phyloP scores from a whole-genome alignment of 2,113 vertebrate genomes.

The Himantopus leucocephalus region DNA sequence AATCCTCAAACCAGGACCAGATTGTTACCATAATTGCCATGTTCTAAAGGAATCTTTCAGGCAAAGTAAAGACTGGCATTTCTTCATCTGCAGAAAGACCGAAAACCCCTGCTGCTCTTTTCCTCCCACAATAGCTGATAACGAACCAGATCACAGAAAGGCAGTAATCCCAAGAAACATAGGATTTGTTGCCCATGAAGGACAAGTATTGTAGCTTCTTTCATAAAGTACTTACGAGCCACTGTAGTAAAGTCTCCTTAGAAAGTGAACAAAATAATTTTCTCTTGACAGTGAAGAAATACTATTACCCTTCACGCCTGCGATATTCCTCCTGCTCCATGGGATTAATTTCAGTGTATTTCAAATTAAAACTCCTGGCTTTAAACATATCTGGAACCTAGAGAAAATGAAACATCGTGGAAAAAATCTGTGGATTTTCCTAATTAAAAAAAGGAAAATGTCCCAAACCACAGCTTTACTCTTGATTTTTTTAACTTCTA shows the following conservation, averaged over 20 bases:
- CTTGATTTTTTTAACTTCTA: neutral
- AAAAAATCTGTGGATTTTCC: neutral
- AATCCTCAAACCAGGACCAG: neutral
- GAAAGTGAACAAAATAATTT: neutral
- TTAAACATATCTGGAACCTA: conserved; percentile 12
- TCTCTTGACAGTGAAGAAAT: neutral
- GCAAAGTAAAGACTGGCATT: neutral
- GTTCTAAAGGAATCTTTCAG: neutral
- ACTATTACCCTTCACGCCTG: neutral
- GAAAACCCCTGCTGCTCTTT: neutral
- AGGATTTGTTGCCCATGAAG: neutral
- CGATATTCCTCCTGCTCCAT: neutral
- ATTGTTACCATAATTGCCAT: rapidly evolving
- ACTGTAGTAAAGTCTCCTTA: neutral
- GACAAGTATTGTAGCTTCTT: neutral
- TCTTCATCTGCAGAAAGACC: neutral
- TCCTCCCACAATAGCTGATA: neutral
- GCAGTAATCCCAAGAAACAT: neutral
- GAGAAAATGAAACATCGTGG: neutral
- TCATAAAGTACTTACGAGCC: neutral
- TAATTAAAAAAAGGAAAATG: neutral
- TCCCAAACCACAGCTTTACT: neutral
- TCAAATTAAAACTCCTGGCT: conserved; percentile 27
- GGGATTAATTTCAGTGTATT: conserved; percentile 49
- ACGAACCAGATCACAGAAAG: neutral